Evolutionary conservation across 2,797 vertebrate species (phyloP).

Genomic region (Eremophila alpestris): DNA sequence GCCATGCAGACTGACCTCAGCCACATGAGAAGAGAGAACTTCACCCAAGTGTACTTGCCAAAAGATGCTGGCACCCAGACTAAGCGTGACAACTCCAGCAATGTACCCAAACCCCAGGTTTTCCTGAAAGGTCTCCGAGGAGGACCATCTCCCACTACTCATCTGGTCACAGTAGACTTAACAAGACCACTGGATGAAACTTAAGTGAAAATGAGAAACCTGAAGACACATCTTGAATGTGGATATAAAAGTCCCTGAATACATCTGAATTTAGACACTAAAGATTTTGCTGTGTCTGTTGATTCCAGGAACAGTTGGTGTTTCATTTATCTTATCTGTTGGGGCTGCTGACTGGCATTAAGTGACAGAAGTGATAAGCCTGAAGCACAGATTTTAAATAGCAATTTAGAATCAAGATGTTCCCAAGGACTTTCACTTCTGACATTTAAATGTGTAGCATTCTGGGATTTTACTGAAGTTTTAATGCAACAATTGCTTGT

Average conservation of each 20-base stretch:
- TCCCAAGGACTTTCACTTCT: neutral
- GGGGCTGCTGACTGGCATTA: neutral
- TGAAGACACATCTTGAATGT: neutral
- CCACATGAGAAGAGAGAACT: constrained; percentile 87
- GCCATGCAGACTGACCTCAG: constrained; percentile 88
- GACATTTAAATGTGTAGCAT: neutral
- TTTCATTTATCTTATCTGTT: neutral
- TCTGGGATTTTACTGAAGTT: neutral
- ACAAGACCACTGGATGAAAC: constrained; percentile 86
- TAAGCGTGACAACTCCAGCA: constrained; percentile 75
- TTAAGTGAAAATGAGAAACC: constrained; percentile 30
- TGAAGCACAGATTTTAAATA: neutral
- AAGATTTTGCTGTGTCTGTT: neutral
- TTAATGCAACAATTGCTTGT: neutral
- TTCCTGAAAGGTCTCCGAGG: constrained; percentile 87
- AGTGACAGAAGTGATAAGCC: neutral
- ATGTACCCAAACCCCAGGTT: constrained; percentile 80
- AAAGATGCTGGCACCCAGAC: constrained; percentile 79
- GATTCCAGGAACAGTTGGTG: neutral
- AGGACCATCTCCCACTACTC: constrained; percentile 50
- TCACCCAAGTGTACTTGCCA: constrained; percentile 83
- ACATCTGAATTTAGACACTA: neutral
- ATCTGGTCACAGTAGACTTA: constrained; percentile 79
- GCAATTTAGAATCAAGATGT: neutral
- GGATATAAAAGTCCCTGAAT: neutral